Evolutionary conservation across 2,888 invertebrate genomes (phyloP).

Genomic region (Antitype chi): DNA sequence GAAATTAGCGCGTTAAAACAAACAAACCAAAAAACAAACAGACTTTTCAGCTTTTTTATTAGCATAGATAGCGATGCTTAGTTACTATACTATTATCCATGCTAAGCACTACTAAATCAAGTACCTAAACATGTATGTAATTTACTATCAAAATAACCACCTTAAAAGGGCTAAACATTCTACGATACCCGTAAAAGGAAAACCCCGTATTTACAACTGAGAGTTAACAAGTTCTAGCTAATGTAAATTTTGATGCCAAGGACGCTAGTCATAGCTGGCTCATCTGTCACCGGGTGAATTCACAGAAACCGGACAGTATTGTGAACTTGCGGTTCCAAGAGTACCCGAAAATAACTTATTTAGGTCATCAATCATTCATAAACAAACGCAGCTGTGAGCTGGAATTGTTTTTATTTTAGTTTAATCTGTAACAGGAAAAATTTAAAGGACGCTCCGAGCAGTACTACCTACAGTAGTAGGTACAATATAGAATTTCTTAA

Average conservation of each 20-base stretch:
- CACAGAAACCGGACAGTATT: constrained; percentile 39
- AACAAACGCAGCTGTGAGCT: constrained; percentile 8
- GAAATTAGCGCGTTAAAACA: too few relatives aligned
- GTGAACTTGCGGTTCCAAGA: constrained; percentile 48
- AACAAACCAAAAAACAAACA: too few relatives aligned
- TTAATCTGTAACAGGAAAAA: constrained; percentile 24
- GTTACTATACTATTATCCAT: too few relatives aligned
- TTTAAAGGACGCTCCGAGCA: neutral
- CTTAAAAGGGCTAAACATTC: constrained; percentile 12
- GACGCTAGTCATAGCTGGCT: constrained; percentile 34
- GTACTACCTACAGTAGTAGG: too few relatives aligned
- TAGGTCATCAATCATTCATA: constrained; percentile 36
- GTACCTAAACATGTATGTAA: neutral
- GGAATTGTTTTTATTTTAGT: neutral
- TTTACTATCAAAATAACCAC: constrained; percentile 12
- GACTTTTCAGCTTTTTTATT: too few relatives aligned
- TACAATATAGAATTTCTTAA: too few relatives aligned
- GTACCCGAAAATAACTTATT: constrained; percentile 43
- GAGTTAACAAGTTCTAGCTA: constrained; percentile 47
- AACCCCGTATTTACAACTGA: constrained; percentile 35
- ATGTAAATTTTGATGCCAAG: constrained; percentile 49
- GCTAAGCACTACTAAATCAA: neutral
- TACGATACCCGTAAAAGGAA: constrained; percentile 48
- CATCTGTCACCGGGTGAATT: constrained; percentile 37
- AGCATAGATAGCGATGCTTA: too few relatives aligned